Conservation (phyloP, 2,888 invertebrate genomes). For the Arge pagana region DNA sequence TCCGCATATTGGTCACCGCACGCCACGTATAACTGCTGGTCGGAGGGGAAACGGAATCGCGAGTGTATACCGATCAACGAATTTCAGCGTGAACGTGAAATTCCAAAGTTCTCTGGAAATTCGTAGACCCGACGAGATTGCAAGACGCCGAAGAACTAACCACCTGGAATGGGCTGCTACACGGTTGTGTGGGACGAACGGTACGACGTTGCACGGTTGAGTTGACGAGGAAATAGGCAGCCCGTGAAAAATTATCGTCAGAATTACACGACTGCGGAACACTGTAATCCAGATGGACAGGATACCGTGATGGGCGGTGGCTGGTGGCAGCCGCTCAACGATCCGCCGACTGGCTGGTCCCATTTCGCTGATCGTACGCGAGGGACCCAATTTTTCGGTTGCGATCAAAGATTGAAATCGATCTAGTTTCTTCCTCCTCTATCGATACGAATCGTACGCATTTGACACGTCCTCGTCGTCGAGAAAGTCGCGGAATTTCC, state of each 20-base stretch:
- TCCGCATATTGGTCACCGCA: too few species aligned
- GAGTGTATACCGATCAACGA: too few species aligned
- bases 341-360: not conserved
- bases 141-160: slow-evolving; percentile 15
- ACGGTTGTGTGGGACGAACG: slow-evolving; percentile 7
- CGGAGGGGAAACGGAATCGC: too few species aligned
- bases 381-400: too few species aligned
- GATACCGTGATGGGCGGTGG: slow-evolving; percentile 17
- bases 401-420: too few species aligned
- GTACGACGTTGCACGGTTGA: slow-evolving; percentile 48
- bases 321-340: too few species aligned
- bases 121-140: slow-evolving; percentile 11
- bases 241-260: slow-evolving; percentile 54
- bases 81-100: too few species aligned
- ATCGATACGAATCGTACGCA: not conserved
- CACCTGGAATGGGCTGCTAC: slow-evolving; percentile 1
- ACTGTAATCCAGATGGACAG: slow-evolving; percentile 41
- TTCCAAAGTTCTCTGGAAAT: too few species aligned
- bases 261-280: slow-evolving; percentile 50
- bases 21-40: too few species aligned
- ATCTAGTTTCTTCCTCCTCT: too few species aligned
- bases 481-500: slow-evolving; percentile 1
- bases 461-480: not conserved
- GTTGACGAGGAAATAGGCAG: slow-evolving; percentile 54
- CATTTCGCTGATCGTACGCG: not conserved